phyloP scores from a whole-genome alignment of 23 tunicate genomes.

The Halocynthia roretzi region DNA sequence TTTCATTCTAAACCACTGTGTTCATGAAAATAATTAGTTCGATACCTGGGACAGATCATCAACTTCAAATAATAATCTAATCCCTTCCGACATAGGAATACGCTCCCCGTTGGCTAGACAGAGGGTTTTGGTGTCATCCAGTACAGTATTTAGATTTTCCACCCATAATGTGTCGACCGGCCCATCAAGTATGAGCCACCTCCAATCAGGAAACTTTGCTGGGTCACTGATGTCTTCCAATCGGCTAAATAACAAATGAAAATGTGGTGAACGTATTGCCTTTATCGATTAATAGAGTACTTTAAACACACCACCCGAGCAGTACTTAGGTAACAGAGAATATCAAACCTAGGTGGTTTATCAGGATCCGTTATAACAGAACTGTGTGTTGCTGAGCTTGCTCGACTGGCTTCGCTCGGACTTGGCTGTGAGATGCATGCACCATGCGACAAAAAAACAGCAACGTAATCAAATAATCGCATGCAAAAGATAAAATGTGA shows the following conservation, averaged over 20 bases:
- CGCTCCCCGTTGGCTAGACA: conserved; percentile 92
- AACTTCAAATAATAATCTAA: conserved; percentile 84
- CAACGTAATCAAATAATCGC: neutral
- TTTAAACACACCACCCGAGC: too few relatives aligned
- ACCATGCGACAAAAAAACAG: conserved; percentile 1
- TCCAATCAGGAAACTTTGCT: conserved; percentile 49
- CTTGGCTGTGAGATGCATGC: neutral
- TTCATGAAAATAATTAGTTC: neutral
- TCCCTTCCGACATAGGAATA: conserved; percentile 61
- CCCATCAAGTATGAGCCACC: conserved; percentile 88
- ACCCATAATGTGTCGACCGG: conserved; percentile 98
- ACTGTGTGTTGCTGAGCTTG: conserved; percentile 28
- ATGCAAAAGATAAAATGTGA: neutral
- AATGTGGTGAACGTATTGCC: neutral
- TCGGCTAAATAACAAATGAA: conserved; percentile 2
- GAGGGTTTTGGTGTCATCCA: conserved; percentile 90
- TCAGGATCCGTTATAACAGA: conserved; percentile 14
- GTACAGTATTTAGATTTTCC: conserved; percentile 85
- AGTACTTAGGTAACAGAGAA: neutral
- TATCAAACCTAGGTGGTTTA: conserved; percentile 25
- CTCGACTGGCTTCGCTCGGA: conserved; percentile 20
- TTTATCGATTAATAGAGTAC: neutral
- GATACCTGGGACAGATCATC: conserved; percentile 75
- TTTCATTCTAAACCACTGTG: neutral
- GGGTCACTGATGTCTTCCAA: conserved; percentile 24